Evolutionary conservation across 2,888 invertebrate species (phyloP).

Genomic region (Watsonalla cultraria): DNA sequence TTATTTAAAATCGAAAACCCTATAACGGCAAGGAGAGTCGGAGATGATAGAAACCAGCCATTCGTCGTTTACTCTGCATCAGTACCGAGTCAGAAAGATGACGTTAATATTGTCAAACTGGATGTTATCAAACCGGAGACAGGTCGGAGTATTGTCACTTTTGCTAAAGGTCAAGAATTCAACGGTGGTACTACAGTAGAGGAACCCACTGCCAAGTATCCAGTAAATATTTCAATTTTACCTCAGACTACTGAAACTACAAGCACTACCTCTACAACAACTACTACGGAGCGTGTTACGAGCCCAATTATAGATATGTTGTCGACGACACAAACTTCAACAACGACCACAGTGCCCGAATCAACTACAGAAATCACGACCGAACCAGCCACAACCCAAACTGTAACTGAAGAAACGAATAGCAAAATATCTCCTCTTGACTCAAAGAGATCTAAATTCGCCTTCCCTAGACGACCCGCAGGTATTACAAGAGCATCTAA

Average conservation of each 20-base stretch:
- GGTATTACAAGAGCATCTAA: constrained; percentile 10
- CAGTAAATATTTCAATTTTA: constrained; percentile 46
- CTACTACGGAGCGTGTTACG: constrained; percentile 18
- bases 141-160: constrained; percentile 54
- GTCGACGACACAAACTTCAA: constrained; percentile 21
- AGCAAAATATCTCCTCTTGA: constrained; percentile 50
- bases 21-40: constrained; percentile 41
- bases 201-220: constrained; percentile 39
- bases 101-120: constrained; percentile 51
- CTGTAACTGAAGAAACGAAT: constrained; percentile 47
- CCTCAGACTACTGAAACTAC: constrained; percentile 19
- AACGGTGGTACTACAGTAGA: constrained; percentile 45
- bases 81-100: constrained; percentile 46
- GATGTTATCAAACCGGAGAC: constrained; percentile 52
- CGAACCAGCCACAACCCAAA: constrained; percentile 41
- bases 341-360: constrained; percentile 25
- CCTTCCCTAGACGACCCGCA: constrained; percentile 58
- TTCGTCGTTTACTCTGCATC: constrained; percentile 71
- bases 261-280: constrained; percentile 20
- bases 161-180: constrained; percentile 63
- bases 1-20: constrained; percentile 80
- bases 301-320: constrained; percentile 33
- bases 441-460: constrained; percentile 59
- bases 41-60: constrained; percentile 47
- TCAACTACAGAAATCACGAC: constrained; percentile 26